Conservation (phyloP, 2,113 vertebrate species). For the Dasyornis broadbenti region DNA sequence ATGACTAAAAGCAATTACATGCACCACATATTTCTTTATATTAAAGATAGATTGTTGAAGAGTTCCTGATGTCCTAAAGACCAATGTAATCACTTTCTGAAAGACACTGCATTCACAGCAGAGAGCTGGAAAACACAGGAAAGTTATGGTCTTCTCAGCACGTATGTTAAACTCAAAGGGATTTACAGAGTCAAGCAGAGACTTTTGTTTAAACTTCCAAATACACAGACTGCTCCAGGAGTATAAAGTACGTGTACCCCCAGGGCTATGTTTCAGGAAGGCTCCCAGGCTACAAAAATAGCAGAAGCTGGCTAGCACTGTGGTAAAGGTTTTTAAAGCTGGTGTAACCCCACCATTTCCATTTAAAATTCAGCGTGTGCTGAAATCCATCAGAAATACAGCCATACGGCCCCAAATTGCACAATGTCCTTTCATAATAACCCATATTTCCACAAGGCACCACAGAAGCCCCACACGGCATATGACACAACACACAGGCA, state of each 20-base stretch:
- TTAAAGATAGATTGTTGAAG: neutral
- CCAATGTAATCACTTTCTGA: neutral
- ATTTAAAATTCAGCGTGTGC: neutral
- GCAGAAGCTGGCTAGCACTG: neutral
- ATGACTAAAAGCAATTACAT: neutral
- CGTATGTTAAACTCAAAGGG: neutral
- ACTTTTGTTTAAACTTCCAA: neutral
- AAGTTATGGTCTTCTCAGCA: neutral
- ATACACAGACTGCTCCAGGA: neutral
- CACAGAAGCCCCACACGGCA: neutral
- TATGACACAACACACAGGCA: neutral
- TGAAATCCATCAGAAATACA: neutral
- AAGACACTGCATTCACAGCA: neutral
- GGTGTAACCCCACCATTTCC: neutral
- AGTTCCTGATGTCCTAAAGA: neutral
- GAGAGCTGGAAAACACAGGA: neutral
- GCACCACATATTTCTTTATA: neutral
- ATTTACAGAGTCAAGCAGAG: neutral
- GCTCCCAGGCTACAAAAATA: neutral
- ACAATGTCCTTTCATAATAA: neutral
- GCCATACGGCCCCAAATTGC: neutral
- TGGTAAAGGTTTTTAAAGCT: neutral
- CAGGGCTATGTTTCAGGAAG: neutral
- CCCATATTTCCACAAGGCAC: neutral
- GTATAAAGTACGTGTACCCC: fast-evolving